Base-by-base conservation (phyloP, 2,888 invertebrate genomes). In the Apodemia mormo region DNA sequence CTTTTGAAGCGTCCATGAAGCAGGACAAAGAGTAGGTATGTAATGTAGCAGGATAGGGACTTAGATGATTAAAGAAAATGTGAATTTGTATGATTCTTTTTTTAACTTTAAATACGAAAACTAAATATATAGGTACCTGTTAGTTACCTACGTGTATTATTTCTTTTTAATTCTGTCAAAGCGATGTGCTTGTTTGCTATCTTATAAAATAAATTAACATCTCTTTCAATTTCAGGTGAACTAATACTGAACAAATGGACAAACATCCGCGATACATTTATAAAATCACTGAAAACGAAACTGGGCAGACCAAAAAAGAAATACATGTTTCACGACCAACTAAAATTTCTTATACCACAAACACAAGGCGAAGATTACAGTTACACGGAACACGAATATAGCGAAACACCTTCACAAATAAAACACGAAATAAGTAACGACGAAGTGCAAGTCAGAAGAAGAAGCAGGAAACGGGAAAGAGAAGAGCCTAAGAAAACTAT, bases 241-340 rank as follows among this genome's bases (percentile, higher is more conserved):
- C 75, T 78, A 7, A 79, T 92, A 2, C 71, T 87, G 6, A 83
- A 84, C 72, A 93, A 91, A 78, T 93, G 92, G 92, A 89, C 89
- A 0, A 92, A 92, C 76, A 79, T 89, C 8, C 81, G 92, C 0
- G 92, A 93, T 73, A 89, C 92, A 0, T 93, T 92, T 71, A 80
- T 88, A 2, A 91, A 87, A 74, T 84, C 87, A 0, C 80, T 92
- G 0, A 88, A 85, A 78, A 78, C 76, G 0, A 86, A 80, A 79
- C 78, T 81, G 78, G 88, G 88, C 0, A 83, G 79, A 64, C 85
- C 85, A 0, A 87, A 86, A 75, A 81, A 81, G 54, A 85, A 80
- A 71, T 93, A 93, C 73, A 73, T 91, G 0, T 76, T 87, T 0
- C 80, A 91, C 75, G 81, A 91, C 1, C 82, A 91, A 45, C 77